Evolutionary conservation across 2,797 vertebrate species (phyloP), one percentile per base, ranked within the genome.

Genomic region (Vespertilio murinus): DNA sequence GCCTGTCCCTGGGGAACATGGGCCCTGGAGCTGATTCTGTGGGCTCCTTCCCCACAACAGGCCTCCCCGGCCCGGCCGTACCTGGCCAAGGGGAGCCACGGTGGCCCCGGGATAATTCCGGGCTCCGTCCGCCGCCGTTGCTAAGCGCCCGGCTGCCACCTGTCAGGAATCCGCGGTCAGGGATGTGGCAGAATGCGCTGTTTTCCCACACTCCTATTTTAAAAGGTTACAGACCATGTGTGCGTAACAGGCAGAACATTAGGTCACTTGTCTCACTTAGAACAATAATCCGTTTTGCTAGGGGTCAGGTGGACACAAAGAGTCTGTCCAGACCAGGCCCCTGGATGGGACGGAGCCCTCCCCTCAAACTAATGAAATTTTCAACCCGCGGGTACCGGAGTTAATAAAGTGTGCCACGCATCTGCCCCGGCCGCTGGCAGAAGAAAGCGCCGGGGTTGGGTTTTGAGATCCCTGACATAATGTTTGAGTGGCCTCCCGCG

Each of bases 161-260:
- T 98, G 98, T 98, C 97, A 98, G 98, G 99, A 99, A 99, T 99
- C 96, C 70, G 14, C 79, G 96, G 96, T 97, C 97, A 92, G 96
- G 97, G 98, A 98, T 97, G 97, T 97, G 98, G 97, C 98, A 97
- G 98, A 98, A 98, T 95, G 97, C 96, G 94, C 98, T 97, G 97
- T 97, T 99, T 99, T 99, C 99, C 99, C 99, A 99, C 99, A 99
- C 98, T 98, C 98, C 94, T 98, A 98, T 98, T 98, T 98, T 98
- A 98, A 98, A 98, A 98, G 98, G 98, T 98, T 98, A 98, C 98
- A 98, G 98, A 98, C 98, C 98, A 98, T 98, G 98, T 98, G 98
- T 98, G 98, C 96, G 97, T 98, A 98, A 98, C 97, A 98, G 98
- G 98, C 98, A 98, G 98, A 98, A 98, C 98, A 98, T 98, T 98